Evolutionary conservation across 2,888 invertebrate genomes (phyloP).

Genomic region (Dynastes hyllus): DNA sequence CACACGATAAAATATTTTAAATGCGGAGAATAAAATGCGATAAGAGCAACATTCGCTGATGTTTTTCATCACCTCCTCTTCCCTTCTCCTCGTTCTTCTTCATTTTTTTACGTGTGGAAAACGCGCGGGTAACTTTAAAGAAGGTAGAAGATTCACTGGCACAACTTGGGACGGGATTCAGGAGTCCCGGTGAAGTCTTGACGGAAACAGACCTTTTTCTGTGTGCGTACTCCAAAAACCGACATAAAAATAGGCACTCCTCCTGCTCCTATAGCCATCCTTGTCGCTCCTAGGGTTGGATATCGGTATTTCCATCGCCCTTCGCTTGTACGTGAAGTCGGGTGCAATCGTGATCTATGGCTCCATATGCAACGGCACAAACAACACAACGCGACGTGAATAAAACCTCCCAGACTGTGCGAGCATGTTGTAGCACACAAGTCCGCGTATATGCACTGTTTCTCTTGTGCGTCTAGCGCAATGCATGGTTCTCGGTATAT

Average conservation of each 20-base stretch:
- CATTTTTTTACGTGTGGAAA: neutral
- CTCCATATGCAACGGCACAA: neutral
- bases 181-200: conserved; percentile 54
- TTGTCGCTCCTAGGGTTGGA: conserved; percentile 2
- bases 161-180: conserved; percentile 29
- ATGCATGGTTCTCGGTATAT: conserved; percentile 5
- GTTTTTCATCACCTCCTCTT: neutral
- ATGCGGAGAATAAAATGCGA: neutral
- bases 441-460: neutral
- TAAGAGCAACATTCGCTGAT: neutral
- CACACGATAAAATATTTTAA: neutral
- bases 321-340: too few species aligned
- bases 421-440: neutral
- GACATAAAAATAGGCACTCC: conserved; percentile 57
- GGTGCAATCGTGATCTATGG: conserved; percentile 20
- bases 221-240: conserved; percentile 58
- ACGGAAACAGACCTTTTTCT: conserved; percentile 63
- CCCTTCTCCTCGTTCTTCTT: too few species aligned
- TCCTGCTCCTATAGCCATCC: conserved; percentile 10
- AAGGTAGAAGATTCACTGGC: conserved; percentile 2
- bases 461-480: too few species aligned
- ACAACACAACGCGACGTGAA: neutral
- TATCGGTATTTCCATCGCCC: too few species aligned
- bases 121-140: neutral
- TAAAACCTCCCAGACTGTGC: neutral